A percentile compares a stretch with the other conserved stretches of the same genome.
phyloP scores from a whole-genome alignment of 2,888 invertebrate genomes.

The Patella pellucida region DNA sequence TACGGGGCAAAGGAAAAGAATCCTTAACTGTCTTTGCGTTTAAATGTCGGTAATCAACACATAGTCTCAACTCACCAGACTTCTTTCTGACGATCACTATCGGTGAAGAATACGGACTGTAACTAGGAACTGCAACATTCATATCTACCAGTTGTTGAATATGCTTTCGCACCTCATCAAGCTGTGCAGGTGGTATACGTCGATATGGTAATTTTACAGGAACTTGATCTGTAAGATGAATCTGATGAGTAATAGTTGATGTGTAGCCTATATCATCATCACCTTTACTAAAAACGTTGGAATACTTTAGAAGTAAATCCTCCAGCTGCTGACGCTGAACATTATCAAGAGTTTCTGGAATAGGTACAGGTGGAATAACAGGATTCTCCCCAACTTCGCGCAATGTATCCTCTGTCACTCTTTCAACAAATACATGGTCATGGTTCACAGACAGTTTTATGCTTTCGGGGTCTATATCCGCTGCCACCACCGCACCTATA shows the following conservation, averaged over 20 bases:
- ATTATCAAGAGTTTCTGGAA: no score
- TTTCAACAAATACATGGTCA: no score
- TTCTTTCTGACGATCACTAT: constrained; percentile 34
- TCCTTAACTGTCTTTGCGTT: constrained; percentile 20
- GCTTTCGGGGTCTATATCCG: no score
- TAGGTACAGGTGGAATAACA: no score
- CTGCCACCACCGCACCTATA: no score
- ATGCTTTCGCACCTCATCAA: constrained; percentile 22
- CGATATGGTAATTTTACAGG: constrained; percentile 19
- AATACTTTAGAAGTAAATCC: no score
- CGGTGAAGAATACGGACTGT: constrained; percentile 37
- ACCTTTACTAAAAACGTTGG: no score
- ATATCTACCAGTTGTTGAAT: constrained; percentile 27
- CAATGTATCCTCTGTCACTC: no score
- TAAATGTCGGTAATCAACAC: constrained; percentile 14
- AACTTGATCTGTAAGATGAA: constrained; percentile 18
- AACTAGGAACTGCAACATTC: constrained; percentile 30
- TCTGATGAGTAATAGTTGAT: constrained; percentile 18
- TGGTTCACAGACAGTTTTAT: no score
- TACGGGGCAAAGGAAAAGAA: constrained; percentile 22
- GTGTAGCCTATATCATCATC: no score
- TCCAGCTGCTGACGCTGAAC: no score
- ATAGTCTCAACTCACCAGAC: constrained; percentile 18
- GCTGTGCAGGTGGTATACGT: constrained; percentile 23
- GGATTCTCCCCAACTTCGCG: no score